Evolutionary conservation across 2,888 invertebrate species (phyloP), one percentile per base, ranked within the genome.

Genomic region (Patella caerulea): DNA sequence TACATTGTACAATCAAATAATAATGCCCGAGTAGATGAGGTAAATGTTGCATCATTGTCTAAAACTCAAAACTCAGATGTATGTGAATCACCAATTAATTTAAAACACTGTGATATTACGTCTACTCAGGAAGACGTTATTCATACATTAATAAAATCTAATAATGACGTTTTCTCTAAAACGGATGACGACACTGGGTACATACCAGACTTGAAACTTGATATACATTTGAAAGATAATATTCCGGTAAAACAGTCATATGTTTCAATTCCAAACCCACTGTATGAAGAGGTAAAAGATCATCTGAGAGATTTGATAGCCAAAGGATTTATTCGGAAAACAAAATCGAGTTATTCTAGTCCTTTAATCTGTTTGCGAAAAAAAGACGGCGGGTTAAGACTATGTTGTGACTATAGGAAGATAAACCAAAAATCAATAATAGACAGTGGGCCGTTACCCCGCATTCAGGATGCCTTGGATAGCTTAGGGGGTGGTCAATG

Each of bases 221-320:
- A 71, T 24, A 75, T 74, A n/a, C 15, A n/a, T 24, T 14, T 74
- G 7, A 45, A 24, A 12, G 71, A 71, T n/a, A 45, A 1, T 15
- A 53, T 17, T 14, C 45, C 75, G 5, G 12, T 71, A 11, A 24
- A 75, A 52, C 53, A 19, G n/a, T 19, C 45, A n/a, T 71, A 75
- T 34, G 24, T 71, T n/a, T 75, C 75, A n/a, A 75, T 71, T n/a
- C 71, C 69, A 29, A 17, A 24, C 72, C 75, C 75, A 14, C 45
- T 75, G n/a, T 52, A n/a, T 14, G 24, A 71, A 45, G 75, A 75
- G 71, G 75, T 75, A 0, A 75, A 75, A 71, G 71, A 75, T 54
- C 53, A 75, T n/a, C 17, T 74, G 17, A n/a, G 11, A 53, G 65
- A 65, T 14, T 70, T 65, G 4, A 9, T 65, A n/a, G 15, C 7